A percentile compares a stretch with the other conserved stretches of the same genome.
Evolutionary conservation across 1,140 invertebrate genomes (phyloP).

Genomic region (Drosophila pectinifera): DNA sequence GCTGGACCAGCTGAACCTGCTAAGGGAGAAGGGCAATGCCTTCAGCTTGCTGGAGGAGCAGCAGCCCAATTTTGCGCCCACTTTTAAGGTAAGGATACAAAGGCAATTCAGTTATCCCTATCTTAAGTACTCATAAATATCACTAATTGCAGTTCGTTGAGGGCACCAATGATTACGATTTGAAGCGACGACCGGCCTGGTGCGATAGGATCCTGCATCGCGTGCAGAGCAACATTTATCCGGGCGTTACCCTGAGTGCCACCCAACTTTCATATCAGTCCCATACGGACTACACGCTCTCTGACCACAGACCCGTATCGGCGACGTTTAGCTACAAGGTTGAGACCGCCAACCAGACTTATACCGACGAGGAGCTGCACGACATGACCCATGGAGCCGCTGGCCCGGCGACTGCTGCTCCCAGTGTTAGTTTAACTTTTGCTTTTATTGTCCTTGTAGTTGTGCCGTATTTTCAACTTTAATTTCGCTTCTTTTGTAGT

Average conservation of each 20-base stretch:
- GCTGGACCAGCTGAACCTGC: slow-evolving; percentile 90
- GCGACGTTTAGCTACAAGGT: slow-evolving; percentile 89
- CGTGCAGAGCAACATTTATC: slow-evolving; percentile 86
- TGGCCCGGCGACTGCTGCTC: slow-evolving; percentile 62
- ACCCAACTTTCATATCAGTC: slow-evolving; percentile 93
- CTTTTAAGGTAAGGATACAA: slow-evolving; percentile 92
- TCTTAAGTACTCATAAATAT: background rate
- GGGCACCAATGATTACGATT: slow-evolving; percentile 90
- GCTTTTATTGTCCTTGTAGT: slow-evolving; percentile 56
- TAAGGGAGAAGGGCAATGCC: slow-evolving; percentile 90
- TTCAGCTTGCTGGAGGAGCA: slow-evolving; percentile 93
- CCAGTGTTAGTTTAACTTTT: slow-evolving; percentile 84
- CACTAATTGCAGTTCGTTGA: slow-evolving; percentile 87
- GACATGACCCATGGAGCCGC: slow-evolving; percentile 74
- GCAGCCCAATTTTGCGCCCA: slow-evolving; percentile 92
- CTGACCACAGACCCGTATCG: slow-evolving; percentile 99
- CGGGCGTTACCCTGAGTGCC: slow-evolving; percentile 86
- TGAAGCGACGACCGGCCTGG: slow-evolving; percentile 97
- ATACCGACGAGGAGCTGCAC: slow-evolving; percentile 86
- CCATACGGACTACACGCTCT: slow-evolving; percentile 93
- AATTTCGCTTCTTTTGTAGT: slow-evolving; percentile 70
- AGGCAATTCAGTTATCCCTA: background rate
- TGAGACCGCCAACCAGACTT: slow-evolving; percentile 80
- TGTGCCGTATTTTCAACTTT: slow-evolving; percentile 47
- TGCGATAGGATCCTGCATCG: slow-evolving; percentile 98